Conservation (phyloP, 2,888 invertebrate species). For the Brachypterus glaber region DNA sequence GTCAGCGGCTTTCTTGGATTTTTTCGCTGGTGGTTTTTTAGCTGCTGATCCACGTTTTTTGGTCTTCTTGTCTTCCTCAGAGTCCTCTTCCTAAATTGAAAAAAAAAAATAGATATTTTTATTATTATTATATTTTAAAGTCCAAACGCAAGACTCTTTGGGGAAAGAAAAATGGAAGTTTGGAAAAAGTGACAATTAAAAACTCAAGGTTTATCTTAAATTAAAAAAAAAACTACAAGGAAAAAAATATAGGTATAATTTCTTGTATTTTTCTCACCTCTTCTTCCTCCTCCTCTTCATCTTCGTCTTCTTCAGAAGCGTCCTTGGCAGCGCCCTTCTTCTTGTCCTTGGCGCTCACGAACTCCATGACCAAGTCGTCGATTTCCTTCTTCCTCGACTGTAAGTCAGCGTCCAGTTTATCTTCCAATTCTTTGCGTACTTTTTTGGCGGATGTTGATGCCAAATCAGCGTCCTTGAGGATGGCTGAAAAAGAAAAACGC, state of each 20-base stretch:
- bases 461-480: slow-evolving; percentile 79
- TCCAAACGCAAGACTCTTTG: background rate
- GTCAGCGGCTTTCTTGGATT: slow-evolving; percentile 45
- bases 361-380: slow-evolving; percentile 80
- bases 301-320: slow-evolving; percentile 42
- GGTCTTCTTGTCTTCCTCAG: slow-evolving; percentile 47
- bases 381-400: slow-evolving; percentile 73
- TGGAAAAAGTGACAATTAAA: too few relatives aligned
- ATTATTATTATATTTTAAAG: slow-evolving; percentile 1
- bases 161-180: background rate
- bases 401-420: slow-evolving; percentile 67
- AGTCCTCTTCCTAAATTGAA: slow-evolving; percentile 33
- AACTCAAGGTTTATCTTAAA: too few relatives aligned
- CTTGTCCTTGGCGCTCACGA: slow-evolving; percentile 43
- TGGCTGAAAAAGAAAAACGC: slow-evolving; percentile 48
- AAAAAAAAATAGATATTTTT: slow-evolving; percentile 15
- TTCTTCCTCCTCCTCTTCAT: slow-evolving; percentile 44
- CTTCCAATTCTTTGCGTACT: slow-evolving; percentile 77
- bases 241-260: too few relatives aligned
- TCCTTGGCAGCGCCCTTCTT: slow-evolving; percentile 41
- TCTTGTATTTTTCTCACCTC: too few relatives aligned
- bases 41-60: slow-evolving; percentile 46
- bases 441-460: slow-evolving; percentile 79
- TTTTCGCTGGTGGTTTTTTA: slow-evolving; percentile 42
- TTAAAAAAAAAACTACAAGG: too few relatives aligned